phyloP scores from a whole-genome alignment of 1,140 invertebrate genomes.

The Zaprionus capensis region DNA sequence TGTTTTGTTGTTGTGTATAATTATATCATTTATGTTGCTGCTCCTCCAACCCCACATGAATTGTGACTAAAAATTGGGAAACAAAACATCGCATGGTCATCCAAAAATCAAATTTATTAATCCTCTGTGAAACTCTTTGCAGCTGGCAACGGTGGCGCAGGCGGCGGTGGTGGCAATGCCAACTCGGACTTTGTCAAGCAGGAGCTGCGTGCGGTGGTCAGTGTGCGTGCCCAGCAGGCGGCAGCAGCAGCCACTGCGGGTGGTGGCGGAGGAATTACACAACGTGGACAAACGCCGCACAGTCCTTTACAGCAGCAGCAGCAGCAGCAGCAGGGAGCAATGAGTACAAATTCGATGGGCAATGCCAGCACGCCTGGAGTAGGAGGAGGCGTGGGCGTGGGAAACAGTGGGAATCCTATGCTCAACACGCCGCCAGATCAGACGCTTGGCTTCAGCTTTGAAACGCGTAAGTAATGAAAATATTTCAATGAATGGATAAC shows the following conservation, averaged over 20 bases:
- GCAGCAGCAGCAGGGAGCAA: slow-evolving; percentile 45
- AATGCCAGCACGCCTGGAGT: slow-evolving; percentile 66
- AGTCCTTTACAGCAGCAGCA: slow-evolving; percentile 75
- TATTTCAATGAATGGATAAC: neutral
- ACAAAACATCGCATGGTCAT: neutral
- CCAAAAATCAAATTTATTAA: neutral
- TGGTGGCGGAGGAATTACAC: slow-evolving; percentile 48
- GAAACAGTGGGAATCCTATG: slow-evolving; percentile 67
- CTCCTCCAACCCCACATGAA: slow-evolving; percentile 11
- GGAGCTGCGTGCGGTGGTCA: slow-evolving; percentile 94
- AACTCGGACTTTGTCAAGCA: slow-evolving; percentile 93
- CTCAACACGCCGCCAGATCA: slow-evolving; percentile 80
- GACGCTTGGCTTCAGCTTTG: slow-evolving; percentile 80
- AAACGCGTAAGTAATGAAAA: slow-evolving; percentile 64
- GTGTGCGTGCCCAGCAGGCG: slow-evolving; percentile 89
- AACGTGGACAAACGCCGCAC: slow-evolving; percentile 76
- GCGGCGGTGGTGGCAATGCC: slow-evolving; percentile 63
- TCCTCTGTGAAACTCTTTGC: slow-evolving; percentile 34
- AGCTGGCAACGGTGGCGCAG: slow-evolving; percentile 58
- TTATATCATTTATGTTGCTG: slow-evolving; percentile 43
- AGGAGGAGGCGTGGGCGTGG: slow-evolving; percentile 7
- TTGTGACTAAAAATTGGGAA: slow-evolving; percentile 57
- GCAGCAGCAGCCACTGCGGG: slow-evolving; percentile 66
- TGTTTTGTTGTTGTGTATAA: slow-evolving; percentile 47
- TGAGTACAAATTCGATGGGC: slow-evolving; percentile 80